Evolutionary conservation across 2,797 vertebrate species (phyloP).

Genomic region (Octomys mimax): DNA sequence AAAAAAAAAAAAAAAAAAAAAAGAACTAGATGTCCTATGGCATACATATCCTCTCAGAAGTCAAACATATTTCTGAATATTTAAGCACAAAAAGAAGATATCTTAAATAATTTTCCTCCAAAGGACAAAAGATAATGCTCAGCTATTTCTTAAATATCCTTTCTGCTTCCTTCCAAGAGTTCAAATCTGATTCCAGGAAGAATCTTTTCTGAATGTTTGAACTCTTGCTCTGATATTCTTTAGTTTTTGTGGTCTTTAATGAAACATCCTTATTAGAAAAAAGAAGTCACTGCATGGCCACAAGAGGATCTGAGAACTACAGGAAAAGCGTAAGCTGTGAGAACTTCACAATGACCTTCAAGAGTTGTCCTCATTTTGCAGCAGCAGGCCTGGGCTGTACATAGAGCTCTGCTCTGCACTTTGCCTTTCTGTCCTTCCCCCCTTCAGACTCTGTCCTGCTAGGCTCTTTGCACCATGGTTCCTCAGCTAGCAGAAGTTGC

Average conservation of each 20-base stretch:
- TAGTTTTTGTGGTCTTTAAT: neutral
- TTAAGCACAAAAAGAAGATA: constrained; percentile 1
- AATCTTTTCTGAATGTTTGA: neutral
- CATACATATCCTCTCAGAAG: neutral
- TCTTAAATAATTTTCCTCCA: constrained; percentile 39
- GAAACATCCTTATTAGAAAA: constrained; percentile 18
- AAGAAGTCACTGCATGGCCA: constrained; percentile 6
- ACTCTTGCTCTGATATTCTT: neutral
- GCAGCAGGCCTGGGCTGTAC: neutral
- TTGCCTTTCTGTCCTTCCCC: neutral
- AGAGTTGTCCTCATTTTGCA: neutral
- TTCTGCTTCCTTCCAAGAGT: neutral
- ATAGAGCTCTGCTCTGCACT: neutral
- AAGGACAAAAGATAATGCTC: constrained; percentile 29
- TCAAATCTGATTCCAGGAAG: neutral
- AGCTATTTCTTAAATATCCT: constrained; percentile 13
- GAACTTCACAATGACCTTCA: constrained; percentile 3
- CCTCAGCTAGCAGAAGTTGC: neutral
- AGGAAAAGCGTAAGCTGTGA: neutral
- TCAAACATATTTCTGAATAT: constrained; percentile 39
- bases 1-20: no score
- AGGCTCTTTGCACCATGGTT: neutral
- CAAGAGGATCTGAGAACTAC: constrained; percentile 48
- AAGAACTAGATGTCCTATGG: neutral
- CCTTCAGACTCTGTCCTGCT: neutral